Evolutionary conservation across 2,797 vertebrate genomes (phyloP).

Genomic region (Hydrophis major): DNA sequence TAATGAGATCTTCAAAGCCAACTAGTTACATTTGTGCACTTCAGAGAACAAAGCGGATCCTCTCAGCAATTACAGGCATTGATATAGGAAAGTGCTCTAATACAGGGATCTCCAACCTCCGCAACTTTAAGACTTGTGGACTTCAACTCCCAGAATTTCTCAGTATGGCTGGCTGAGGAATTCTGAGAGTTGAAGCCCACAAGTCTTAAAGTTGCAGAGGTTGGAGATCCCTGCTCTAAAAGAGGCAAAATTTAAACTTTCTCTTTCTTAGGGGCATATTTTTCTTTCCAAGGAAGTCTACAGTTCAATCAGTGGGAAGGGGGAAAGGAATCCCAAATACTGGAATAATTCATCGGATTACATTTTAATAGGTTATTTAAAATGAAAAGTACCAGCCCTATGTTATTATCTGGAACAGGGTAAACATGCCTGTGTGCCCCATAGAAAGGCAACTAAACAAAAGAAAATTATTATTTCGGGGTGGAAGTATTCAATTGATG

Average conservation of each 20-base stretch:
- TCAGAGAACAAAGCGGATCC: neutral
- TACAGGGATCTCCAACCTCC: neutral
- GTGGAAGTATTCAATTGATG: neutral
- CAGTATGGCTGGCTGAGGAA: neutral
- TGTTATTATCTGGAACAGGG: neutral
- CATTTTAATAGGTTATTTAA: neutral
- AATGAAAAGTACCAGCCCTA: neutral
- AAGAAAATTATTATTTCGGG: neutral
- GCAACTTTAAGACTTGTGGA: neutral
- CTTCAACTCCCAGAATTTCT: neutral
- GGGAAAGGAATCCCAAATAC: neutral
- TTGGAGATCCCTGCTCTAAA: neutral
- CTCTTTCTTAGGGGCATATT: neutral
- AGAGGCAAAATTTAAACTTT: neutral
- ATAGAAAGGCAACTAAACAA: neutral
- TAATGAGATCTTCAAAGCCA: neutral
- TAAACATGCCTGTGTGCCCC: neutral
- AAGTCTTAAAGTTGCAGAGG: neutral
- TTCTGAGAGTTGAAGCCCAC: neutral
- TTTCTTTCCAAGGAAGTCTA: neutral
- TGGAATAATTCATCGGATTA: neutral
- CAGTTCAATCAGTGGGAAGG: neutral
- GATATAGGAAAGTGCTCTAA: neutral
- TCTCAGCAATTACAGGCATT: neutral
- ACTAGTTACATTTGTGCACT: neutral